Evolutionary conservation across 1,140 invertebrate species (phyloP).

Genomic region (Trichonephila clavipes): DNA sequence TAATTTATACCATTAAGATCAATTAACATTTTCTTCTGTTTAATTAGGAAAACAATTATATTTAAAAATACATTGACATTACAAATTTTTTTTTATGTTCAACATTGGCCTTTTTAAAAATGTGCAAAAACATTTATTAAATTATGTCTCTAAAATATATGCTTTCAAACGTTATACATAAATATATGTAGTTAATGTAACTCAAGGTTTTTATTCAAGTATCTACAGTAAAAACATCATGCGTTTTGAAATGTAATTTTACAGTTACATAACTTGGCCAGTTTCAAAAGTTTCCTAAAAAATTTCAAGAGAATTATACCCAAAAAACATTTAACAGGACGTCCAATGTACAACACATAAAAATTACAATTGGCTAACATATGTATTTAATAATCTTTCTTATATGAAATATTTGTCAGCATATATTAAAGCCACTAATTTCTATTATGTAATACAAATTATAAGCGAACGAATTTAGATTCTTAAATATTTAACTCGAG

Average conservation of each 20-base stretch:
- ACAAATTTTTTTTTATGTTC: too few relatives aligned
- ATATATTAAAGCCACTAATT: background rate
- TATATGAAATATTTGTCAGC: background rate
- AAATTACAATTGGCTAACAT: background rate
- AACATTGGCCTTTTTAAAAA: too few relatives aligned
- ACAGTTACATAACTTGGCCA: constrained; percentile 12
- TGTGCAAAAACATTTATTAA: too few relatives aligned
- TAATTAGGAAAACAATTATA: too few relatives aligned
- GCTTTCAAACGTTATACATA: too few relatives aligned
- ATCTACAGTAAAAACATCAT: too few relatives aligned
- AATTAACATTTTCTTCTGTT: too few relatives aligned
- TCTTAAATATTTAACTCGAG: constrained; percentile 31
- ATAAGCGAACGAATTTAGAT: constrained; percentile 2
- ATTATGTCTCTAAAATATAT: too few relatives aligned
- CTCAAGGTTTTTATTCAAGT: too few relatives aligned
- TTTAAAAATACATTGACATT: too few relatives aligned
- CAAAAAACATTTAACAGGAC: constrained; percentile 11
- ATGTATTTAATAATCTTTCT: background rate
- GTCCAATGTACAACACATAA: constrained; percentile 28
- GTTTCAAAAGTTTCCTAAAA: constrained; percentile 6
- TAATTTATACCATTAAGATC: too few relatives aligned
- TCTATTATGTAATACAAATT: constrained; percentile 5
- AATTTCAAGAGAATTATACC: background rate
- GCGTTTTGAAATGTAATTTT: background rate
- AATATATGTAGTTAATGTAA: too few relatives aligned